phyloP scores from a whole-genome alignment of 2,888 invertebrate species.

The Alsophila aescularia region DNA sequence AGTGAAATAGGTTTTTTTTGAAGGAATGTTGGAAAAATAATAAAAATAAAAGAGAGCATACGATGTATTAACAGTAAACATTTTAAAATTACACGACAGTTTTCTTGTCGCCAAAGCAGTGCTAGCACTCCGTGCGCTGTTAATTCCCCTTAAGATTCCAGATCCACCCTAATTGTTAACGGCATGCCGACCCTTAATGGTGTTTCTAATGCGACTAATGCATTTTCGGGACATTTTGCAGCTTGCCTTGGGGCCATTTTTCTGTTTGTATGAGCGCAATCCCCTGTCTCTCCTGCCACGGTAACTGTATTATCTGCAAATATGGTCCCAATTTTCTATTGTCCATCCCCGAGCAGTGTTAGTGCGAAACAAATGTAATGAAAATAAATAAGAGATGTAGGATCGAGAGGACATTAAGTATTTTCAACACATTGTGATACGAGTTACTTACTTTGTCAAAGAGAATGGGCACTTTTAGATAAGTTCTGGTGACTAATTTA shows the following conservation, averaged over 20 bases:
- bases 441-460: slow-evolving; percentile 52
- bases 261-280: slow-evolving; percentile 76
- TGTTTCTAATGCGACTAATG: slow-evolving; percentile 83
- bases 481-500: neutral
- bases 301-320: slow-evolving; percentile 82
- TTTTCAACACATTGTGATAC: slow-evolving; percentile 39
- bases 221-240: slow-evolving; percentile 84
- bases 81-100: slow-evolving; percentile 30
- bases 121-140: slow-evolving; percentile 70
- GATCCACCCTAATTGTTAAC: slow-evolving; percentile 83
- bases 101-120: slow-evolving; percentile 62
- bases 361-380: slow-evolving; percentile 67
- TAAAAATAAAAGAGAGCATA: slow-evolving; percentile 20
- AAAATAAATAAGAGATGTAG: slow-evolving; percentile 76
- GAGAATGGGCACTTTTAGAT: slow-evolving; percentile 7
- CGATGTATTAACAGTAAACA: slow-evolving; percentile 25
- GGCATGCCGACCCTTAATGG: slow-evolving; percentile 78
- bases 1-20: slow-evolving; percentile 7
- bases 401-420: slow-evolving; percentile 49
- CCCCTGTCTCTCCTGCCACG: slow-evolving; percentile 63
- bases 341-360: slow-evolving; percentile 67
- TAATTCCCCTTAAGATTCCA: slow-evolving; percentile 79
- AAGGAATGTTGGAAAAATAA: slow-evolving; percentile 10
- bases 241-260: slow-evolving; percentile 80
- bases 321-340: slow-evolving; percentile 82